phyloP scores from a whole-genome alignment of 2,888 invertebrate species.

The Apantesis nais region DNA sequence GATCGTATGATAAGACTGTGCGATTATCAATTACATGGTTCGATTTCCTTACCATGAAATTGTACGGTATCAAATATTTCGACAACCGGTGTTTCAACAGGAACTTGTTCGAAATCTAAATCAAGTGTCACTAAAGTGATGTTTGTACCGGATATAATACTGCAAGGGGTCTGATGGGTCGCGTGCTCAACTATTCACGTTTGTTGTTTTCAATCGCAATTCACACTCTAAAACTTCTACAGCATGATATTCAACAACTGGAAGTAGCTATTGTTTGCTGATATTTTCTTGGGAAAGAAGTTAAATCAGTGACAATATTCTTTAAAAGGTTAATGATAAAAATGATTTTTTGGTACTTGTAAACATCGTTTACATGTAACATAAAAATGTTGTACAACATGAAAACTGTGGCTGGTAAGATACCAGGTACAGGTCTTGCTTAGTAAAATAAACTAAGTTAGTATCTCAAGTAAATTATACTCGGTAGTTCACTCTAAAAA shows the following conservation, averaged over 20 bases:
- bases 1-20: conserved; percentile 71
- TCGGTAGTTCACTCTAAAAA: background rate
- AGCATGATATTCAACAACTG: conserved; percentile 1
- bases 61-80: conserved; percentile 36
- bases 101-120: conserved; percentile 58
- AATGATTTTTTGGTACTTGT: background rate
- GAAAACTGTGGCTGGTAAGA: background rate
- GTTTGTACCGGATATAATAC: conserved; percentile 46
- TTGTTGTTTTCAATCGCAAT: background rate
- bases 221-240: conserved; percentile 13
- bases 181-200: conserved; percentile 28
- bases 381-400: background rate
- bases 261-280: background rate
- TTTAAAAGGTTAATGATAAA: background rate
- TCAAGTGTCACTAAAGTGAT: conserved; percentile 49
- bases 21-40: conserved; percentile 61
- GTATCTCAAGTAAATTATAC: background rate
- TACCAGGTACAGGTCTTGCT: no score
- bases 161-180: conserved; percentile 41
- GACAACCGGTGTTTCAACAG: conserved; percentile 40
- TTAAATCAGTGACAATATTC: background rate
- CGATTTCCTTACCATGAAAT: conserved; percentile 43
- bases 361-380: background rate
- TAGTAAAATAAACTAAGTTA: no score
- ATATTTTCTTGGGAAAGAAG: conserved; percentile 28